A percentile compares a stretch with the other conserved stretches of the same genome.
These are phyloP conservation scores for Itoplectis maculator DNA, from an alignment of 2,888 invertebrate species.

Conservation along the genomic window DNA sequence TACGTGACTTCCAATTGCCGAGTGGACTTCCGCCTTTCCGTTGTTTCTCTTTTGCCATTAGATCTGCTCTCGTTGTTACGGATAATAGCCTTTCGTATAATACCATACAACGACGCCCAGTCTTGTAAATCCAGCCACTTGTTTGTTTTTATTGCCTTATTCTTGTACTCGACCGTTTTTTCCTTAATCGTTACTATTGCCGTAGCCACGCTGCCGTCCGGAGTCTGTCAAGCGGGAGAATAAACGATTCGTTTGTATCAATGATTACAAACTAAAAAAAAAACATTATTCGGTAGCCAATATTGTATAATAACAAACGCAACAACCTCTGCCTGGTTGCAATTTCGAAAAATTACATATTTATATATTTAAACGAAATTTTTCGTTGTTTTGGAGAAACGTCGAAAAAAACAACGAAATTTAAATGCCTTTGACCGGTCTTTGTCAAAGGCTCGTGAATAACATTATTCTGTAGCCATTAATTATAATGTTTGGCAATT, in stretches of 20 bases:
- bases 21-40: slow-evolving; percentile 74
- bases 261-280: background rate
- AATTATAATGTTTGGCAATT: background rate
- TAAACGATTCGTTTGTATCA: too few species aligned
- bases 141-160: slow-evolving; percentile 75
- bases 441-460: too few species aligned
- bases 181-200: slow-evolving; percentile 78
- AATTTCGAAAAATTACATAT: background rate
- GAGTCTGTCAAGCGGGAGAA: slow-evolving; percentile 69
- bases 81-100: slow-evolving; percentile 75
- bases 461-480: too few species aligned
- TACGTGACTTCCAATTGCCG: slow-evolving; percentile 77
- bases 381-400: background rate
- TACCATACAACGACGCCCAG: slow-evolving; percentile 76
- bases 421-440: background rate
- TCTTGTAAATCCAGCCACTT: slow-evolving; percentile 79
- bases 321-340: background rate
- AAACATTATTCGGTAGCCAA: too few species aligned
- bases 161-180: slow-evolving; percentile 75
- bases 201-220: slow-evolving; percentile 76
- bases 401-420: background rate
- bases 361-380: background rate
- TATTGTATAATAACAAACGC: background rate
- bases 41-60: slow-evolving; percentile 35
- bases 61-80: slow-evolving; percentile 68